A percentile compares a stretch with the other conserved stretches of the same genome.
Evolutionary conservation across 1,140 invertebrate species (phyloP).

Genomic region (Anoplophora glabripennis): DNA sequence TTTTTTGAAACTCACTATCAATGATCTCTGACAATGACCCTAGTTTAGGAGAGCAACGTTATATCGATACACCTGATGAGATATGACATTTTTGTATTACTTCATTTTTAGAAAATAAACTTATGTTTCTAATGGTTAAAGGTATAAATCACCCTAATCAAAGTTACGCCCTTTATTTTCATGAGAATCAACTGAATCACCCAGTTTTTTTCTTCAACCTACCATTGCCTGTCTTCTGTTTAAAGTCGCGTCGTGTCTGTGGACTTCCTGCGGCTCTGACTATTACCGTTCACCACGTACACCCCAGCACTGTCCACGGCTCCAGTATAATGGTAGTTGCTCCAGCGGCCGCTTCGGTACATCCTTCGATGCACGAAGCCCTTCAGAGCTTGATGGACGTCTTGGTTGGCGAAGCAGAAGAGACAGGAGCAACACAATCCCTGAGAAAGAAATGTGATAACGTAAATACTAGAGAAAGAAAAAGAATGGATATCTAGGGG

Average conservation of each 20-base stretch:
- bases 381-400: constrained; percentile 61
- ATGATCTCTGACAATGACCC: too few species aligned
- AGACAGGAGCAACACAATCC: constrained; percentile 80
- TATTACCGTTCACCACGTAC: constrained; percentile 42
- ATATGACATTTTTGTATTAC: too few species aligned
- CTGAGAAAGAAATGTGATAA: constrained; percentile 52
- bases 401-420: constrained; percentile 90
- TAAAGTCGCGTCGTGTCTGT: constrained; percentile 16
- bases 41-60: too few species aligned
- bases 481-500: too few species aligned
- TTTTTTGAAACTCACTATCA: too few species aligned
- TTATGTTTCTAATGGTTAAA: too few species aligned
- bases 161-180: too few species aligned
- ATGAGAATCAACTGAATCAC: too few species aligned
- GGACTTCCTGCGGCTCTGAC: constrained; percentile 36
- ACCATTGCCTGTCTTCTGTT: constrained; percentile 5
- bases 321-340: constrained; percentile 39
- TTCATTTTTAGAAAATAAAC: too few species aligned
- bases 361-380: constrained; percentile 47
- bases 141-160: too few species aligned
- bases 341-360: constrained; percentile 35
- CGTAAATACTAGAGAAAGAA: background rate
- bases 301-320: constrained; percentile 41
- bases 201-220: too few species aligned
- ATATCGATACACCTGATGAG: too few species aligned